These are phyloP conservation scores for Carollia perspicillata DNA, from an alignment of 2,113 vertebrate species.

Conservation along the genomic window DNA sequence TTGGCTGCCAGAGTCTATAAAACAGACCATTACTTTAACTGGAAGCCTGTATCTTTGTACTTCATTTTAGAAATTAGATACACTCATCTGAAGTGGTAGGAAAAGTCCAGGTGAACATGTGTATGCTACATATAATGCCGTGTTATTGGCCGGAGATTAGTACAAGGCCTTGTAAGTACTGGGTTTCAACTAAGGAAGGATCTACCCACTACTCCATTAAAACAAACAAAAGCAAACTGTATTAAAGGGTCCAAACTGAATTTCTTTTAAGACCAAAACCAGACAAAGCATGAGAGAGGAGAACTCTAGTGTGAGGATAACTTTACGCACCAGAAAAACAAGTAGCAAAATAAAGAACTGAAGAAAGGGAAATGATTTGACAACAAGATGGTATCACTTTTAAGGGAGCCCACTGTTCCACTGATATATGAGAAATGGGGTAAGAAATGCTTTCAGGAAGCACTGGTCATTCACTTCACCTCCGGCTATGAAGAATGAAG, in stretches of 20 bases:
- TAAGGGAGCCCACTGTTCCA: not conserved
- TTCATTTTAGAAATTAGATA: not conserved
- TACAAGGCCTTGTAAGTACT: fast-evolving
- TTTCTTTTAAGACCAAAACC: constrained; percentile 28
- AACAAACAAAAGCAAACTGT: not conserved
- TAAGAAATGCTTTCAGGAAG: not conserved
- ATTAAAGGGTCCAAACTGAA: not conserved
- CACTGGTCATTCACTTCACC: not conserved
- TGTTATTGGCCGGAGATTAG: not conserved
- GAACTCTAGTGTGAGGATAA: not conserved
- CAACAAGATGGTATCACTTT: not conserved
- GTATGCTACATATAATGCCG: not conserved
- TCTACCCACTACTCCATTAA: not conserved
- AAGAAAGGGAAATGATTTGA: not conserved
- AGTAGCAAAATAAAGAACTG: not conserved
- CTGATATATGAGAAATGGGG: not conserved
- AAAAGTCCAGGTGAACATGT: not conserved
- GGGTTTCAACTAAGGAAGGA: not conserved
- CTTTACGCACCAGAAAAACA: not conserved
- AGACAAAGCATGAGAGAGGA: not conserved
- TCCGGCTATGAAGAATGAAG: not conserved
- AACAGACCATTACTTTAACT: constrained; percentile 6
- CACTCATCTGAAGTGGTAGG: not conserved
- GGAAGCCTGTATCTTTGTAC: not conserved
- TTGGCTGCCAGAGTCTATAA: constrained; percentile 23